Conservation (phyloP, 2,113 vertebrate species). For the Drymodes brunneopygia region DNA sequence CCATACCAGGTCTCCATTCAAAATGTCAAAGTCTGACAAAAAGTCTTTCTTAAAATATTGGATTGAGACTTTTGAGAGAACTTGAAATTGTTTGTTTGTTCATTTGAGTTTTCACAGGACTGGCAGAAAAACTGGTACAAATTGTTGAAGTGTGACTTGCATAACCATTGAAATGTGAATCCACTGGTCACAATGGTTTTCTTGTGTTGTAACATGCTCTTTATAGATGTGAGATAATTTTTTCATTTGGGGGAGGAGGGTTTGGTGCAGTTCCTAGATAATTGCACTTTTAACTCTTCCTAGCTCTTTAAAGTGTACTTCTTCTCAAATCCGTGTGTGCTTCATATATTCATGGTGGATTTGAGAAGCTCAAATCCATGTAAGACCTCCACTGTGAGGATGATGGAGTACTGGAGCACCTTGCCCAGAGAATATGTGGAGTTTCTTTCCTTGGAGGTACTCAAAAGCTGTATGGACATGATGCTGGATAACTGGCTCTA, state of each 20-base stretch:
- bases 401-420: not conserved
- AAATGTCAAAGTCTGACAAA: not conserved
- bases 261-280: not conserved
- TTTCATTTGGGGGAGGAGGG: accelerated
- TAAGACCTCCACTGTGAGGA: not conserved
- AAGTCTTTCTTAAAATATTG: not conserved
- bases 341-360: too few species aligned
- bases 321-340: not conserved
- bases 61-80: not conserved
- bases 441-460: not conserved
- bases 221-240: not conserved
- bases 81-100: not conserved
- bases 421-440: not conserved
- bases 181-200: not conserved
- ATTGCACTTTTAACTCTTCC: not conserved
- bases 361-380: too few species aligned
- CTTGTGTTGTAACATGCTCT: not conserved
- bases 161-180: not conserved
- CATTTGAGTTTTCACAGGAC: not conserved
- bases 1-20: not conserved
- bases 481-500: not conserved
- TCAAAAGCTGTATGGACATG: not conserved
- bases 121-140: not conserved
- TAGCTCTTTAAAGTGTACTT: not conserved
- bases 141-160: not conserved